Evolutionary conservation across 2,797 vertebrate species (phyloP).

Genomic region (Catamblyrhynchus diadema): DNA sequence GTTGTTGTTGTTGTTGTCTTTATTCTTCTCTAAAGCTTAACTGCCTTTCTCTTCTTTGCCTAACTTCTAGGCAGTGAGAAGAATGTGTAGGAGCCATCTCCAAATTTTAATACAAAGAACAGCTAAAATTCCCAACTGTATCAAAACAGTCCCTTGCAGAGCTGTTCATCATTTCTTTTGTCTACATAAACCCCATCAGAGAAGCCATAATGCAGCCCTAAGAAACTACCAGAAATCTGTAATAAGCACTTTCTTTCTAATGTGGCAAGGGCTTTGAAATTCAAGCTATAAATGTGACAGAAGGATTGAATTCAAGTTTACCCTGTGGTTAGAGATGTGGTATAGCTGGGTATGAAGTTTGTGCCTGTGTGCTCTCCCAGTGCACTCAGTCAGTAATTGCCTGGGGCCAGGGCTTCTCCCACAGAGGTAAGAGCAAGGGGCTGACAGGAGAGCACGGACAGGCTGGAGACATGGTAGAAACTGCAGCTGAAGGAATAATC

Average conservation of each 20-base stretch:
- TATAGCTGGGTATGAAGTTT: background rate
- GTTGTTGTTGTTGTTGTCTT: background rate
- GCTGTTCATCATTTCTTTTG: slow-evolving; percentile 12
- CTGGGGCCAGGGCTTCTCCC: background rate
- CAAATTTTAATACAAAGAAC: slow-evolving; percentile 13
- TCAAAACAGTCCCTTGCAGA: slow-evolving; percentile 25
- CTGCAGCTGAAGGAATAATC: background rate
- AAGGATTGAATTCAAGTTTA: background rate
- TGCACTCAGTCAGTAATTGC: background rate
- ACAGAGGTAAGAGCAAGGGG: background rate
- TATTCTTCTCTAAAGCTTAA: slow-evolving; percentile 8
- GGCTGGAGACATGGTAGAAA: background rate
- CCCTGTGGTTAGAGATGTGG: background rate
- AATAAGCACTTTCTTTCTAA: slow-evolving; percentile 12
- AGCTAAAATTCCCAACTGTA: slow-evolving; percentile 2
- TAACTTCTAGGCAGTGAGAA: background rate
- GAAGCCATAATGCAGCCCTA: background rate
- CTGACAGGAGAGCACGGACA: background rate
- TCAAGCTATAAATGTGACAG: background rate
- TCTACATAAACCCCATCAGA: background rate
- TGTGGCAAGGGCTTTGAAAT: slow-evolving; percentile 5
- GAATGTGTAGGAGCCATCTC: slow-evolving; percentile 7
- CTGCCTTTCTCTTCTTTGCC: background rate
- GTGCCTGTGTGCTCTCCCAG: background rate
- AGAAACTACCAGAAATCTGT: background rate